Base-by-base conservation (phyloP, 2,888 invertebrate species). In the Coenonympha arcania region DNA sequence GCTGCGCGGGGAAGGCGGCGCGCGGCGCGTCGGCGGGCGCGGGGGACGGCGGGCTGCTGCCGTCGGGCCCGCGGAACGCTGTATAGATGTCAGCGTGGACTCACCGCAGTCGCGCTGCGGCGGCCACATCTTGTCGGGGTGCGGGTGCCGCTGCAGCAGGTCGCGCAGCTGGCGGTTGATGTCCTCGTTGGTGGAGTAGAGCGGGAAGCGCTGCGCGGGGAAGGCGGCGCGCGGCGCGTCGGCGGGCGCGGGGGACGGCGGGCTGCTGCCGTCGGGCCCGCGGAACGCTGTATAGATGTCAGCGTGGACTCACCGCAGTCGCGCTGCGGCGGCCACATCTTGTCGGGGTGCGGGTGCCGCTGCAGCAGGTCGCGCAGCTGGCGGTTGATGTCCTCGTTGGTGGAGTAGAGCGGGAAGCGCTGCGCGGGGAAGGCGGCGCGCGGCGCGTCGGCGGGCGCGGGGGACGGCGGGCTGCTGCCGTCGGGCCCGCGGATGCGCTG, bases 301-400 rank as follows among this genome's bases (percentile, higher is more conserved):
- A n/a, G n/a, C n/a, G n/a, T n/a, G n/a, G 9, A 37, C 83, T 73
- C 47, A 84, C 85, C 44, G 24, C 26, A 26, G 4, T 44, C 44
- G 34, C 44, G 44, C 6, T 31, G 85, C 28, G 87, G 87, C 4
- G 88, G 83, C 89, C 90, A 90, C 67, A 89, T 83, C 61, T 89
- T 86, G 31, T 86, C 89, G 53, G 93, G 92, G 64, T 93, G 93
- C 44, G 93, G 92, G 64, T 93, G 93, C 42, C 93, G 85, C 70
- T 95, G 94, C 48, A 95, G 83, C 56, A 95, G 77, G 70, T 95
- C 95, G 20, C 95, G 82, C 36, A 95, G 83, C 66, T 96, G 95
- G 3, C 92, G 87, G 66, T 92, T 92, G 66, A 91, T 78, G 61
- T 83, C 80, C 47, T 81, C 81, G 54, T 69, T 76, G 61, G 70